phyloP scores from a whole-genome alignment of 1,140 invertebrate genomes.

The Lepidotrigona ventralis region DNA sequence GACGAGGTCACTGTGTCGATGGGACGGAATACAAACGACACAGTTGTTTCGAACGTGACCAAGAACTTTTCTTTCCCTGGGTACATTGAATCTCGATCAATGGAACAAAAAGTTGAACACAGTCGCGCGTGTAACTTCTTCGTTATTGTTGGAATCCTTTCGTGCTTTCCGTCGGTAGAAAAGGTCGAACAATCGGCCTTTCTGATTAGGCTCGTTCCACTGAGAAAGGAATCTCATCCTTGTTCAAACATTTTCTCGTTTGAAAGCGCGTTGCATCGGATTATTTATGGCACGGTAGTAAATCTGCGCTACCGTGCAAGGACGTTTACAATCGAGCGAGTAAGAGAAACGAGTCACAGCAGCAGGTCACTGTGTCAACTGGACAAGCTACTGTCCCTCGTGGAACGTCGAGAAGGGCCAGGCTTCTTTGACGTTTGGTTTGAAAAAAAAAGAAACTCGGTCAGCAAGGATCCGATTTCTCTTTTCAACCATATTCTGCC shows the following conservation, averaged over 20 bases:
- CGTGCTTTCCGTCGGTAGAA: background rate
- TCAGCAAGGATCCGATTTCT: background rate
- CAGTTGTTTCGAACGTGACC: background rate
- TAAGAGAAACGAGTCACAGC: background rate
- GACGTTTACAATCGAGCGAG: conserved; percentile 11
- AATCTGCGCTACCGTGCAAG: conserved; percentile 46
- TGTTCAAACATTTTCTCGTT: conserved; percentile 26
- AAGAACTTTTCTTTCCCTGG: conserved; percentile 4
- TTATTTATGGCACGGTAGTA: conserved; percentile 37
- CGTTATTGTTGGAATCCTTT: background rate
- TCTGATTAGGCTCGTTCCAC: background rate
- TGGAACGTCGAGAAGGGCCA: background rate
- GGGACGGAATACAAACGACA: background rate
- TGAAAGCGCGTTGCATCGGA: background rate
- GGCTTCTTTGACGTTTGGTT: conserved; percentile 15
- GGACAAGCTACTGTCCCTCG: conserved; percentile 1
- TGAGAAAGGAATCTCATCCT: background rate
- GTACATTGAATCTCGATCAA: background rate
- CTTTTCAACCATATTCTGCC: background rate
- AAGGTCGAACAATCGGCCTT: background rate
- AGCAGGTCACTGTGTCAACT: conserved; percentile 34
- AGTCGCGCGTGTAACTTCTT: no score
- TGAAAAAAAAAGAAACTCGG: conserved; percentile 13
- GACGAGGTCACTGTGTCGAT: conserved; percentile 65
- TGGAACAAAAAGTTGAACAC: no score